Conservation (phyloP, 2,113 vertebrate genomes). For the Anseranas semipalmata region DNA sequence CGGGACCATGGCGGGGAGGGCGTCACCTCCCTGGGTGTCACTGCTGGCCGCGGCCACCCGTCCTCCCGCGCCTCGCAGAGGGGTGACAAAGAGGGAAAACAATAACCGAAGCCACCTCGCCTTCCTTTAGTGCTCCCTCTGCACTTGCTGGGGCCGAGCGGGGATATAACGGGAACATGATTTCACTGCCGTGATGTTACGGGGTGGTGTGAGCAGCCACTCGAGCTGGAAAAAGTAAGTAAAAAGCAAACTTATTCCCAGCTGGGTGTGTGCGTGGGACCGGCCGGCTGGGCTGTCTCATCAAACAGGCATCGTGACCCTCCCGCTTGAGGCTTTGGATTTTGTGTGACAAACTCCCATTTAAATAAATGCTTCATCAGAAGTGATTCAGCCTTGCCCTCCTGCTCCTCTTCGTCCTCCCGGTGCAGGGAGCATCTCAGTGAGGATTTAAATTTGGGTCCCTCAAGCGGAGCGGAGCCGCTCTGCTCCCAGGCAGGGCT, state of each 20-base stretch:
- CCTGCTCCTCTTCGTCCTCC: too few species aligned
- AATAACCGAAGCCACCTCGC: not conserved
- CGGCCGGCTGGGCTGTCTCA: not conserved
- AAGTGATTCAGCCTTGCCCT: not conserved
- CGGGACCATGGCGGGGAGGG: rapidly evolving
- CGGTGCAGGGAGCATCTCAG: not conserved
- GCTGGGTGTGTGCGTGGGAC: not conserved
- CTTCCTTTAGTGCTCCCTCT: not conserved
- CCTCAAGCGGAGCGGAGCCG: not conserved
- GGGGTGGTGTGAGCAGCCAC: not conserved
- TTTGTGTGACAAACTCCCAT: not conserved
- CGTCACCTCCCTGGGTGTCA: not conserved
- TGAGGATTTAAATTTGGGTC: not conserved
- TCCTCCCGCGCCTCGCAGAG: not conserved
- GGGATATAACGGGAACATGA: conserved; percentile 9
- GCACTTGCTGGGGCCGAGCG: not conserved
- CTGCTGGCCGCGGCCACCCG: rapidly evolving
- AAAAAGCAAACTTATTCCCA: not conserved
- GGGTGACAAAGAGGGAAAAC: not conserved
- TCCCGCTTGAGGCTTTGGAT: not conserved
- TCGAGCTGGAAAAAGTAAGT: conserved; percentile 1
- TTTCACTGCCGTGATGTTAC: not conserved
- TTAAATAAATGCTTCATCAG: not conserved
- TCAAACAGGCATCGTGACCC: rapidly evolving
- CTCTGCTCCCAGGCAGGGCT: too few species aligned